Percentiles rank a stretch among this genome's conserved stretches.
These are phyloP conservation scores for Morone chrysops DNA, from an alignment of 2,113 vertebrate genomes.

Conservation along the genomic window DNA sequence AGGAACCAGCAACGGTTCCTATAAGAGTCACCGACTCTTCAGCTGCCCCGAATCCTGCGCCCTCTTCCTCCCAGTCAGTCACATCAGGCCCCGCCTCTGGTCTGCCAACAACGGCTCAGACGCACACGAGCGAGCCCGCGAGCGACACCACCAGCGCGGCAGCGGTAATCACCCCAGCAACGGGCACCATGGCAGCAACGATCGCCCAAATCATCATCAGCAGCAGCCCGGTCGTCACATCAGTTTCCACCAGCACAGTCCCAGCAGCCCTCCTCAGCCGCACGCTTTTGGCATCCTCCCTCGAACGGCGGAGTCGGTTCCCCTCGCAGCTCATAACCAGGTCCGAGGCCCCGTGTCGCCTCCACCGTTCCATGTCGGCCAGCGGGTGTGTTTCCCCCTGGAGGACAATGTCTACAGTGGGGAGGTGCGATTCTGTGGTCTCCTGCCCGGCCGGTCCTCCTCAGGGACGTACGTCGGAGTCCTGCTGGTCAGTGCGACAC, in stretches of 20 bases:
- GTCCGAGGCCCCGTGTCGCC: background rate
- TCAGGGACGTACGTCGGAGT: constrained; percentile 73
- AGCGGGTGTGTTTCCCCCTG: constrained; percentile 76
- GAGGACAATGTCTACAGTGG: constrained; percentile 58
- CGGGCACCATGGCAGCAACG: constrained; percentile 23
- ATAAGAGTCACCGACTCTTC: constrained; percentile 84
- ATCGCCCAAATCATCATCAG: background rate
- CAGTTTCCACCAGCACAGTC: constrained; percentile 33
- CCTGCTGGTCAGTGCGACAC: constrained; percentile 75
- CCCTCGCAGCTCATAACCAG: constrained; percentile 20
- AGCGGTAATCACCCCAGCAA: constrained; percentile 22
- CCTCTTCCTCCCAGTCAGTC: constrained; percentile 81
- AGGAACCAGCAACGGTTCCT: constrained; percentile 81
- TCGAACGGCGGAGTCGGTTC: constrained; percentile 56
- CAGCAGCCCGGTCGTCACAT: constrained; percentile 25
- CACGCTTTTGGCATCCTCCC: constrained; percentile 45
- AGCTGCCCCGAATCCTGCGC: constrained; percentile 82
- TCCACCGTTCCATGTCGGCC: constrained; percentile 50
- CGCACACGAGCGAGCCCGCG: constrained; percentile 26
- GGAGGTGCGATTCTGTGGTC: constrained; percentile 79
- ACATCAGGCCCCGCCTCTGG: constrained; percentile 59
- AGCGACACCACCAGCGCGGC: constrained; percentile 27
- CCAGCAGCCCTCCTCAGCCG: constrained; percentile 30
- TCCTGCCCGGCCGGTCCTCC: constrained; percentile 60
- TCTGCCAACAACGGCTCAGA: constrained; percentile 1